Evolutionary conservation across 2,797 vertebrate genomes (phyloP).

Genomic region (Lutjanus campechanus): DNA sequence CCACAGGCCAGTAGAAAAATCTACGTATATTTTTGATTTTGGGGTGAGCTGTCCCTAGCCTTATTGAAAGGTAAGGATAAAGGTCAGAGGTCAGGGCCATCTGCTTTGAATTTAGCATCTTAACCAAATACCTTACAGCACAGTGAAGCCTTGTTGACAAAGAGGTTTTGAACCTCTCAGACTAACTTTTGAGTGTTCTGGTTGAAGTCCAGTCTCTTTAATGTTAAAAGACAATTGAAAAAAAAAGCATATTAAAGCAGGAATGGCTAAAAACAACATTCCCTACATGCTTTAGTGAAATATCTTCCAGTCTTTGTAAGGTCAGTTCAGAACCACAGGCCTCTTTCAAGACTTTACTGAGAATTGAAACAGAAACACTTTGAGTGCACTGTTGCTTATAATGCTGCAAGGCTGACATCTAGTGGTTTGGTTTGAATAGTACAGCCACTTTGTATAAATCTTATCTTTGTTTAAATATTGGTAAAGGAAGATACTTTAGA

Average conservation of each 20-base stretch:
- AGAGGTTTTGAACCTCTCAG: background rate
- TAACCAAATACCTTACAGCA: background rate
- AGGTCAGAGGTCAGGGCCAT: conserved; percentile 25
- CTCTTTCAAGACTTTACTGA: background rate
- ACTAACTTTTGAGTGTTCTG: background rate
- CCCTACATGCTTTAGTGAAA: background rate
- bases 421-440: conserved; percentile 63
- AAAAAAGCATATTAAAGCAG: background rate
- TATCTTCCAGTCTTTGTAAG: background rate
- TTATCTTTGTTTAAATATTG: conserved; percentile 9
- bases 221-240: background rate
- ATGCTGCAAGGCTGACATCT: conserved; percentile 73
- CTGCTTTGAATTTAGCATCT: background rate
- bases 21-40: no score
- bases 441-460: conserved; percentile 39
- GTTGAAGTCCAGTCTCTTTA: background rate
- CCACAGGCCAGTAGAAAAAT: no score
- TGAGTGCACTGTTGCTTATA: background rate
- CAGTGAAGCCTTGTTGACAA: background rate
- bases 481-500: conserved; percentile 1
- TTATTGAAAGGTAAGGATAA: conserved; percentile 8
- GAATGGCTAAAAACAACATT: background rate
- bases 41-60: no score
- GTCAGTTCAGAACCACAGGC: background rate
- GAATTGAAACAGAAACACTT: background rate